Base-by-base conservation (phyloP, 2,888 invertebrate species). In the Campoplex capitator region DNA sequence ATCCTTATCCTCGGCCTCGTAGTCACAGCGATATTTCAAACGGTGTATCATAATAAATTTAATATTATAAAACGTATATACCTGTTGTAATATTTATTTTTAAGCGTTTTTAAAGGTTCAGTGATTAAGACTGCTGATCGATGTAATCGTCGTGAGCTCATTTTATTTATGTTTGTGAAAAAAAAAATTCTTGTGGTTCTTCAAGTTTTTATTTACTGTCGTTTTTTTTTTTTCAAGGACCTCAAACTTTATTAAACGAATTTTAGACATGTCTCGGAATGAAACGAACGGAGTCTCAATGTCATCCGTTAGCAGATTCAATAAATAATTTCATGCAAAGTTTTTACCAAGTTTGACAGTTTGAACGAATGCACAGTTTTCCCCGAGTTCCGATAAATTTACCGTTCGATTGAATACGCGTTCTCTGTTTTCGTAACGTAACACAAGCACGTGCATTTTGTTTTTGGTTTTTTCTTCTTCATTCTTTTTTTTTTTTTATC, bases 11-110 rank as follows among this genome's bases (percentile, higher is more conserved):
- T 56, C 35, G 54, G 0, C 7, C 35, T 45, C 56, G 8, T 51
- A 13, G 35, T 45, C 28, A 56, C 54, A 28, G 58, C 28, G 35
- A 80, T 81, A 74, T 67, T 51, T 51, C 23, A 42, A 75, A 75
- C 13, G 62, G 3, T 3, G 62, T 32, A 32, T 13, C 16, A 32
- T 32, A 28, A 62, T 62, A 32, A 32, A 32, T 62, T 32, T 62
- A 32, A 62, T 58, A 28, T 28, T 58, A 58, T 28, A 58, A 58
- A 58, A 58, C 13, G 9, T 23, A 23, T 28, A 58, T 11, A 23
- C 58, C 28, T 13, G 11, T 58, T 28, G 58, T 13, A 28, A 28
- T 23, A 58, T 28, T 58, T 58, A 23, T 58, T 2, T 58, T 58
- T 11, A 58, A 28, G 23, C 13, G 13, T 13, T 13, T 23, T 8